Evolutionary conservation across 2,797 vertebrate genomes (phyloP).

Genomic region (Thunnus albacares): DNA sequence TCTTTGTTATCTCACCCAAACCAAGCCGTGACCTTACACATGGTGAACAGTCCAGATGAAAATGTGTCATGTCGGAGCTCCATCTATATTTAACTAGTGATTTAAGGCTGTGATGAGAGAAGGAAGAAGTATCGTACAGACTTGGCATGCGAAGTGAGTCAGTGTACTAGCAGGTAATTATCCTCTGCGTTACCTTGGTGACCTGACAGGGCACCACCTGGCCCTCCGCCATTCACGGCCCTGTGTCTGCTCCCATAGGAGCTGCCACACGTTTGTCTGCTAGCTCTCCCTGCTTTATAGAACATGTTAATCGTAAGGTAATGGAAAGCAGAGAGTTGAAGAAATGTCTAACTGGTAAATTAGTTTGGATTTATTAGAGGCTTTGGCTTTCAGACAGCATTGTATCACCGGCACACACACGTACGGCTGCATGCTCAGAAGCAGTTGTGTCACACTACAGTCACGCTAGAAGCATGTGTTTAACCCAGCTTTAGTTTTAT

Average conservation of each 20-base stretch:
- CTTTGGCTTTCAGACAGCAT: slow-evolving; percentile 53
- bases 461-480: slow-evolving; percentile 35
- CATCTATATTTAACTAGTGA: slow-evolving; percentile 23
- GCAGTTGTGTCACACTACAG: slow-evolving; percentile 62
- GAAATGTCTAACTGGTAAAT: slow-evolving; percentile 69
- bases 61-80: not conserved
- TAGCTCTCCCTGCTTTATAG: slow-evolving; percentile 45
- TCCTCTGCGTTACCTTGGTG: slow-evolving; percentile 66
- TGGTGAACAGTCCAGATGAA: slow-evolving; percentile 7
- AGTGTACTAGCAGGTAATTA: slow-evolving; percentile 68
- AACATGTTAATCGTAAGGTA: slow-evolving; percentile 59
- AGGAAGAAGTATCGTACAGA: slow-evolving; percentile 31
- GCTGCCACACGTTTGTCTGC: slow-evolving; percentile 49
- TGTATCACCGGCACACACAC: slow-evolving; percentile 60
- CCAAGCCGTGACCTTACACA: not conserved
- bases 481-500: slow-evolving; percentile 31
- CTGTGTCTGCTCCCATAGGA: slow-evolving; percentile 48
- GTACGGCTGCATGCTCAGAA: slow-evolving; percentile 40
- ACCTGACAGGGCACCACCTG: slow-evolving; percentile 71
- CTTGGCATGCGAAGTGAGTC: slow-evolving; percentile 54
- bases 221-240: slow-evolving; percentile 49
- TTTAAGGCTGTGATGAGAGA: slow-evolving; percentile 29
- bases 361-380: slow-evolving; percentile 66
- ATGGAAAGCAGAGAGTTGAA: slow-evolving; percentile 50
- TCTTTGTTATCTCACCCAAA: not conserved